Conservation (phyloP, 2,888 invertebrate species). For the Patella pellucida region DNA sequence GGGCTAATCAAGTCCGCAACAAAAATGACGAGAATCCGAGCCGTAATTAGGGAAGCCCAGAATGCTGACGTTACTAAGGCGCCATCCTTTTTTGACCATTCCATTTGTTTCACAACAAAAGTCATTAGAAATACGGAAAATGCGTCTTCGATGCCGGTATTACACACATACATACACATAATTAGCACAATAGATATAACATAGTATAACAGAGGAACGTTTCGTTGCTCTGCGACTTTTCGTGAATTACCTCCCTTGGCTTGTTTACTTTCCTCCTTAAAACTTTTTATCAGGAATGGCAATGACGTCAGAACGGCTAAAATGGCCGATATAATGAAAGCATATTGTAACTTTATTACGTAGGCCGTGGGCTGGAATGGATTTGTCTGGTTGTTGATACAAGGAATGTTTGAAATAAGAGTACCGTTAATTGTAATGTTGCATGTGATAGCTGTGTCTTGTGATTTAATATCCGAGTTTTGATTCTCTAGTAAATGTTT, state of each 20-base stretch:
- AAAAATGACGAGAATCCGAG: not conserved
- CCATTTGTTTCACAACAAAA: not conserved
- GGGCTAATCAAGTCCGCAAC: not conserved
- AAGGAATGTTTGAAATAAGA: not conserved
- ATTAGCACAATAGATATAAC: not conserved
- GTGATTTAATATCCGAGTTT: not conserved
- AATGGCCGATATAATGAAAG: not conserved
- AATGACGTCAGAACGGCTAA: not conserved
- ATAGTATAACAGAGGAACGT: not conserved
- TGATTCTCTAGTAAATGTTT: not conserved
- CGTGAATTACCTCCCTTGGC: too few species aligned
- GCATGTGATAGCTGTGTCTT: not conserved
- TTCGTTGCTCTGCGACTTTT: not conserved
- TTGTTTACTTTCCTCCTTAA: not conserved
- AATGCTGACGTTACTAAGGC: not conserved
- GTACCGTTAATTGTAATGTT: not conserved
- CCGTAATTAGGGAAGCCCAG: not conserved
- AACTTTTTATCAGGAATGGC: not conserved
- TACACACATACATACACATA: constrained; percentile 1
- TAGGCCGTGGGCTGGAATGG: not conserved
- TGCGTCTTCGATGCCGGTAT: not conserved
- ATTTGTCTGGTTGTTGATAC: not conserved
- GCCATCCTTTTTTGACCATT: not conserved
- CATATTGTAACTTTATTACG: not conserved
- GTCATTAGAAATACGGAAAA: constrained; percentile 2